Evolutionary conservation across 2,797 vertebrate species (phyloP), one percentile per base, ranked within the genome.

Genomic region (Kryptopterus vitreolus): DNA sequence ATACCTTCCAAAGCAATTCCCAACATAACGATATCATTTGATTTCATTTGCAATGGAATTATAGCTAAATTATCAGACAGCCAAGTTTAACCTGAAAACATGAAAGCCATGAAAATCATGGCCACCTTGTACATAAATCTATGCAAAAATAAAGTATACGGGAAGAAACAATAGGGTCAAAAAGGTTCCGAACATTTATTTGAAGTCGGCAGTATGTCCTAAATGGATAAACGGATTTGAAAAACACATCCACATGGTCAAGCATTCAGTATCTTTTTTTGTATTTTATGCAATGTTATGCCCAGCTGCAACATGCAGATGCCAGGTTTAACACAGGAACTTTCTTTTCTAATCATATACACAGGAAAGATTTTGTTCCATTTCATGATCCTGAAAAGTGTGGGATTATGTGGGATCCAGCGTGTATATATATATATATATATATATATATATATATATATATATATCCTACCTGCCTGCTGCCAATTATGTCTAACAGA

Each of bases 401-500:
- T 43, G 78, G 66, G 61, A 68, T 83, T 76, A 65, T 38, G n/a
- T n/a, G n/a, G n/a, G n/a, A n/a, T n/a, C n/a, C n/a, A n/a, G n/a
- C n/a, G n/a, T n/a, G n/a, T n/a, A n/a, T n/a, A n/a, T n/a, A n/a
- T n/a, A n/a, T n/a, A n/a, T n/a, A n/a, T n/a, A n/a, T n/a, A n/a
- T n/a, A n/a, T n/a, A n/a, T n/a, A n/a, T n/a, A n/a, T n/a, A n/a
- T n/a, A n/a, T n/a, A n/a, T n/a, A n/a, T n/a, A n/a, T n/a, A n/a
- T n/a, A n/a, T 79, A 33, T 73, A 74, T 77, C 82, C 81, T 65
- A 81, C 76, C 79, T 62, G 46, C 46, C 86, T 85, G 38, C 83
- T 87, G 43, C 61, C 81, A 82, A 87, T 89, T 86, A 86, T 76
- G 85, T 82, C 77, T 90, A 87, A 88, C 82, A 79, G 83, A 85